phyloP scores from a whole-genome alignment of 2,888 invertebrate genomes.

The Scaptomyza parva region DNA sequence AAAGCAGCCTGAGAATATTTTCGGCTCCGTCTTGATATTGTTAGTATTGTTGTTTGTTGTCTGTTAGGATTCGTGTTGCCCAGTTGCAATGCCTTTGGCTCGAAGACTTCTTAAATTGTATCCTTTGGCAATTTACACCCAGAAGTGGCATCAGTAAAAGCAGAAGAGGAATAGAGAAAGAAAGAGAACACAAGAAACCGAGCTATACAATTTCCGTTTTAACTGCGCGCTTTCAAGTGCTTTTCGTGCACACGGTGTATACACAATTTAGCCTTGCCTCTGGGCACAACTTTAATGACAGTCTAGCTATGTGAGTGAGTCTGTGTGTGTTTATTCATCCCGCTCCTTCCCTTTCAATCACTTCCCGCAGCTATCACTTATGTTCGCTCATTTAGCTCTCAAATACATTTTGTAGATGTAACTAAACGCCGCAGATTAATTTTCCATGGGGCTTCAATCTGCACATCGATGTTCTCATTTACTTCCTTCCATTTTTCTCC shows the following conservation, averaged over 20 bases:
- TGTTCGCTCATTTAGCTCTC: conserved; percentile 43
- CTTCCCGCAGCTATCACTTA: conserved; percentile 21
- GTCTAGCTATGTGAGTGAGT: conserved; percentile 11
- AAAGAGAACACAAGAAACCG: not conserved
- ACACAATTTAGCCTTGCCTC: conserved; percentile 49
- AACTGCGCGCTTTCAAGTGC: conserved; percentile 41
- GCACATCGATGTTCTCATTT: not conserved
- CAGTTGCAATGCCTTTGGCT: conserved; percentile 25
- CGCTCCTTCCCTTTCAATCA: not conserved
- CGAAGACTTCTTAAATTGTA: conserved; percentile 46
- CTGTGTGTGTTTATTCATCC: conserved; percentile 11
- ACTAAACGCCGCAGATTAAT: conserved; percentile 50
- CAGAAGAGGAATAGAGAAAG: not conserved
- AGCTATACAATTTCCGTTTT: conserved; percentile 43
- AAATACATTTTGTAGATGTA: conserved; percentile 47
- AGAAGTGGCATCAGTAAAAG: conserved; percentile 11
- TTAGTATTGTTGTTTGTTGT: not conserved
- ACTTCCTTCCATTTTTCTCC: not conserved
- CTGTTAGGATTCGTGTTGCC: conserved; percentile 12
- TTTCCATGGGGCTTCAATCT: conserved; percentile 31
- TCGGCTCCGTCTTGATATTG: conserved; percentile 4
- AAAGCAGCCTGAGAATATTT: conserved; percentile 5
- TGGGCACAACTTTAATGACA: conserved; percentile 34
- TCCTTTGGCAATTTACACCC: conserved; percentile 48
- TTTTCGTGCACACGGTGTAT: conserved; percentile 42